Conservation (phyloP, 2,888 invertebrate genomes). For the Entomobrya multifasciata region DNA sequence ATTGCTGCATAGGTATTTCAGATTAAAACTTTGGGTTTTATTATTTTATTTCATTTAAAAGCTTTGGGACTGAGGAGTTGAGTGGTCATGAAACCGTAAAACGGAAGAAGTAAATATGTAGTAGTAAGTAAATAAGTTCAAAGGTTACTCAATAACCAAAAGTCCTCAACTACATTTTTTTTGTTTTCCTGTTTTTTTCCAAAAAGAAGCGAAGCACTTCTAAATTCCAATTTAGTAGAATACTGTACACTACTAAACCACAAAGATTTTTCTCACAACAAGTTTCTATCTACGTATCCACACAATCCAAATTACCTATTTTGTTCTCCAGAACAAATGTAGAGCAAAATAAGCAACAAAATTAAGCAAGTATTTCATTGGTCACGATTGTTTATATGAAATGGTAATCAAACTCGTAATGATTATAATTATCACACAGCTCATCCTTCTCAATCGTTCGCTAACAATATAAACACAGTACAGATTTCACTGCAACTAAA, state of each 20-base stretch:
- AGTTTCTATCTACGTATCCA: background rate
- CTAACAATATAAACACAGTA: no score
- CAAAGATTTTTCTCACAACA: background rate
- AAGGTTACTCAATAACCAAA: background rate
- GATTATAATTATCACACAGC: background rate
- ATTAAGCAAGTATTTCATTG: constrained; percentile 3
- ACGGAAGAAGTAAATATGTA: no score
- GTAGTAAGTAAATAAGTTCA: no score
- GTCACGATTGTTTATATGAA: background rate
- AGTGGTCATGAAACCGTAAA: no score
- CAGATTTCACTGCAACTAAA: no score
- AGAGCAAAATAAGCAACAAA: background rate
- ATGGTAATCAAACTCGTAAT: constrained; percentile 4
- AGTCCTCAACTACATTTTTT: background rate
- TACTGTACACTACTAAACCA: background rate
- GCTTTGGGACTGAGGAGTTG: no score
- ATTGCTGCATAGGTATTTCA: no score
- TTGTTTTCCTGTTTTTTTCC: background rate
- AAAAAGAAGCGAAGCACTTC: background rate
- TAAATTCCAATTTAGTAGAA: no score
- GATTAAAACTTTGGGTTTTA: background rate
- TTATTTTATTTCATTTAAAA: no score
- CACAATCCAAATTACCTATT: background rate
- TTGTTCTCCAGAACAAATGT: constrained; percentile 7
- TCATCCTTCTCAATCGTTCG: no score